Evolutionary conservation across 2,113 vertebrate species (phyloP), one percentile per base, ranked within the genome.

Genomic region (Hemiscyllium ocellatum): DNA sequence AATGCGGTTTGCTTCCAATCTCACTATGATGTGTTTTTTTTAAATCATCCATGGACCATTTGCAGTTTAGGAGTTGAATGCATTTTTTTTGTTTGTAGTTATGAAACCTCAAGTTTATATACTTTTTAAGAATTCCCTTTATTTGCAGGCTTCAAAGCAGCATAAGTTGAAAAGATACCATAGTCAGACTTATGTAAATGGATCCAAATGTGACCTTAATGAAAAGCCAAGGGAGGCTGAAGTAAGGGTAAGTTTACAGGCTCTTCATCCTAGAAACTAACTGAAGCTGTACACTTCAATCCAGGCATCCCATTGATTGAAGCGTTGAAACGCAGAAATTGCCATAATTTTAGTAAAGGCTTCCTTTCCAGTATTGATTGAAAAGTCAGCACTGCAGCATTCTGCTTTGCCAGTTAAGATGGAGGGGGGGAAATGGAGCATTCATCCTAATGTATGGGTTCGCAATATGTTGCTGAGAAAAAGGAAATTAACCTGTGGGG

Each of bases 181-280:
- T 97, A 99, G 99, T 97, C 99, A 99, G 97, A 97, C 96, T 22
- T 99, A 99, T 10, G 97, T 98, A n/a, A 99, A 99, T 0, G 99
- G 99, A 87, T 99, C 98, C 33, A 99, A 98, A 96, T 99, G 99
- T 86, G 99, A 99, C 97, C 97, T 99, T 24, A 99, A 98, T 7
- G 98, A 98, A 95, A 98, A 96, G 66, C 98, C 98, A 93, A 97
- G 99, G 95, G 98, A 99, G 95, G 98, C 99, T 0, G 99, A 99
- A 97, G 99, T 99, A 95, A 97, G 99, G 98, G 99, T 99, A 96
- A 98, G 98, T 96, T 80, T 76, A 93, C 89, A 66, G 61, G 26
- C 42, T 47, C 19, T 93, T 65, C 37, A 66, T 66, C 47, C n/a
- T 37, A 26, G 61, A n/a, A 78, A 12, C 47, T 85, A 29, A 5